Evolutionary conservation across 2,113 vertebrate species (phyloP).

Genomic region (Myiopsitta monachus): DNA sequence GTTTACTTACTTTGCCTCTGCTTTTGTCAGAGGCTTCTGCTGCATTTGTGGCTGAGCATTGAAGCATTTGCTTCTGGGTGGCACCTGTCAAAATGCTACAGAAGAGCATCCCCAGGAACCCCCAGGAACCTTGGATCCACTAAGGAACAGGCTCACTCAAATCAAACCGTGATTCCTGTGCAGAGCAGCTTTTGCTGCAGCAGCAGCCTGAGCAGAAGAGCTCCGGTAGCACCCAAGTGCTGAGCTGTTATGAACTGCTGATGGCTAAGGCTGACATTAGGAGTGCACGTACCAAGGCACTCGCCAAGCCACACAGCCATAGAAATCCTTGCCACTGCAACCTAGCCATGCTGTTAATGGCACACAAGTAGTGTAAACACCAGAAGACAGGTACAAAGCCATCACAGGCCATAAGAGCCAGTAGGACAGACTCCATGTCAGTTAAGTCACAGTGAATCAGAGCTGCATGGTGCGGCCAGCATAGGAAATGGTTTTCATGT

Average conservation of each 20-base stretch:
- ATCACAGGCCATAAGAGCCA: background rate
- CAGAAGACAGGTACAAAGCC: conserved; percentile 33
- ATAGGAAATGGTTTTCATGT: conserved; percentile 42
- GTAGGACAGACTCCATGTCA: conserved; percentile 28
- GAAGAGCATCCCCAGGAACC: background rate
- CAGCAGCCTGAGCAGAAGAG: conserved; percentile 25
- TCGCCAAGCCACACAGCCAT: background rate
- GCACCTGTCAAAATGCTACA: background rate
- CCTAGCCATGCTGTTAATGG: background rate
- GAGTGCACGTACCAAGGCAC: background rate
- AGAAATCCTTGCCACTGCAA: background rate
- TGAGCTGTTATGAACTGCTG: conserved; percentile 11
- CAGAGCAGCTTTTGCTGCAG: conserved; percentile 39
- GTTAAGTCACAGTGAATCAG: conserved; percentile 43
- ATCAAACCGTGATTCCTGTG: background rate
- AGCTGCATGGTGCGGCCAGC: conserved; percentile 3
- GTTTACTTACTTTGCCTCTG: background rate
- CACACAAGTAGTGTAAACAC: background rate
- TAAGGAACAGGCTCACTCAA: background rate
- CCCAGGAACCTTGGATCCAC: background rate
- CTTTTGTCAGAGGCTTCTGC: conserved; percentile 12
- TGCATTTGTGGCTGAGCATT: background rate
- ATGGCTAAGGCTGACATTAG: background rate
- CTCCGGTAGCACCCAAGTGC: background rate
- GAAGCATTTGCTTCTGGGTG: background rate